Evolutionary conservation across 2,888 invertebrate genomes (phyloP).

Genomic region (Lysandra coridon): DNA sequence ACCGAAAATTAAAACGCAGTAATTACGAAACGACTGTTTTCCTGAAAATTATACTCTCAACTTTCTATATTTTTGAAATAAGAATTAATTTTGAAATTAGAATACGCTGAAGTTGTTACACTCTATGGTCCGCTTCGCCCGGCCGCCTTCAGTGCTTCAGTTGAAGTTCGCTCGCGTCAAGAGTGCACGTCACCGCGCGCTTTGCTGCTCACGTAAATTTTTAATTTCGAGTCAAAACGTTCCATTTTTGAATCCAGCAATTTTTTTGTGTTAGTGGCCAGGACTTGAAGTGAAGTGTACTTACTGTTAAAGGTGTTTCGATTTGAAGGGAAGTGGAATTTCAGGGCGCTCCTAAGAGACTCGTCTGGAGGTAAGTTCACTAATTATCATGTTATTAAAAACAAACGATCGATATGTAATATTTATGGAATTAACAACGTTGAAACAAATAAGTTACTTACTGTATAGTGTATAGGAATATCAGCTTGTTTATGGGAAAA

Average conservation of each 20-base stretch:
- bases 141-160: constrained; percentile 40
- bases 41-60: too few species aligned
- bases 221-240: constrained; percentile 59
- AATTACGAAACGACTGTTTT: too few species aligned
- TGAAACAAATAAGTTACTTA: neutral
- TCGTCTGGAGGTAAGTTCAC: constrained; percentile 43
- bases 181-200: constrained; percentile 40
- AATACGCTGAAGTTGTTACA: constrained; percentile 14
- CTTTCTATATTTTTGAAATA: too few species aligned
- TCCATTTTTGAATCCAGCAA: neutral
- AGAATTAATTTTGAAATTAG: neutral
- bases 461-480: neutral
- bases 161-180: constrained; percentile 38
- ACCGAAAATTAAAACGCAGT: too few species aligned
- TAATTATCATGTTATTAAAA: constrained; percentile 19
- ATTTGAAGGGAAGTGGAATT: constrained; percentile 63
- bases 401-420: neutral
- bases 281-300: constrained; percentile 45
- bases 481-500: neutral
- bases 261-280: neutral
- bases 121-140: constrained; percentile 42
- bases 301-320: constrained; percentile 47
- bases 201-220: constrained; percentile 59
- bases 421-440: neutral
- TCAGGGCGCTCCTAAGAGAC: constrained; percentile 61